Percentiles rank a stretch among this genome's conserved stretches.
These are phyloP conservation scores for Eupithecia dodoneata DNA, from an alignment of 2,888 invertebrate species.

Conservation along the genomic window DNA sequence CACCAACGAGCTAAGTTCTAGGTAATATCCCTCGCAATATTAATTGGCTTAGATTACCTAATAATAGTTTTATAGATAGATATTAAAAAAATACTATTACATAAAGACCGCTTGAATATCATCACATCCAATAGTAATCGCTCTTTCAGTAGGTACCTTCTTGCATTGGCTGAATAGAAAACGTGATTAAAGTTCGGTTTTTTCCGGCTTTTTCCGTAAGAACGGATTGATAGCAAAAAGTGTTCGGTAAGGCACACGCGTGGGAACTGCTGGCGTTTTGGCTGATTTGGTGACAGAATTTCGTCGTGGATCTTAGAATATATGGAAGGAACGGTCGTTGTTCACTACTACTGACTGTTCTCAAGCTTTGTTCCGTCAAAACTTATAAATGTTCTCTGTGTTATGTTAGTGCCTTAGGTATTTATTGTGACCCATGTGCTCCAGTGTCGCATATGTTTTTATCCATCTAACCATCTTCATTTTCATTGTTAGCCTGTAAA, in stretches of 20 bases:
- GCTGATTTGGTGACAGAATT: slow-evolving; percentile 43
- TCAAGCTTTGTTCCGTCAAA: no score
- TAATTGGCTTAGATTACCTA: background rate
- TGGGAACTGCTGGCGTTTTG: slow-evolving; percentile 66
- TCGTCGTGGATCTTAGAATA: slow-evolving; percentile 39
- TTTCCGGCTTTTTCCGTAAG: slow-evolving; percentile 75
- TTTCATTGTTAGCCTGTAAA: background rate
- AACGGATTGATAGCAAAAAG: slow-evolving; percentile 73
- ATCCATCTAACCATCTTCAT: no score
- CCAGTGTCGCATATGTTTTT: no score
- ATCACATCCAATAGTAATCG: slow-evolving; percentile 50
- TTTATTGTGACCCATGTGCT: no score
- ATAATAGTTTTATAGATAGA: background rate
- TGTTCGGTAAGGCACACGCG: slow-evolving; percentile 81
- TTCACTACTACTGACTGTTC: no score
- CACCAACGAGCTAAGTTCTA: background rate
- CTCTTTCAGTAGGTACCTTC: slow-evolving; percentile 43
- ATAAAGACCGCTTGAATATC: slow-evolving; percentile 39
- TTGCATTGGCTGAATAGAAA: slow-evolving; percentile 67
- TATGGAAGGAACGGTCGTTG: slow-evolving; percentile 42
- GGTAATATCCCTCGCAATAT: background rate
- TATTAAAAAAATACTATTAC: slow-evolving; percentile 6
- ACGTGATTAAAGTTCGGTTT: slow-evolving; percentile 78
- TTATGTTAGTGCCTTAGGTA: no score
- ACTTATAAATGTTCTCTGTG: no score